A percentile compares a stretch with the other conserved stretches of the same genome.
Conservation (phyloP, 2,888 invertebrate species). For the Apamea sordens region DNA sequence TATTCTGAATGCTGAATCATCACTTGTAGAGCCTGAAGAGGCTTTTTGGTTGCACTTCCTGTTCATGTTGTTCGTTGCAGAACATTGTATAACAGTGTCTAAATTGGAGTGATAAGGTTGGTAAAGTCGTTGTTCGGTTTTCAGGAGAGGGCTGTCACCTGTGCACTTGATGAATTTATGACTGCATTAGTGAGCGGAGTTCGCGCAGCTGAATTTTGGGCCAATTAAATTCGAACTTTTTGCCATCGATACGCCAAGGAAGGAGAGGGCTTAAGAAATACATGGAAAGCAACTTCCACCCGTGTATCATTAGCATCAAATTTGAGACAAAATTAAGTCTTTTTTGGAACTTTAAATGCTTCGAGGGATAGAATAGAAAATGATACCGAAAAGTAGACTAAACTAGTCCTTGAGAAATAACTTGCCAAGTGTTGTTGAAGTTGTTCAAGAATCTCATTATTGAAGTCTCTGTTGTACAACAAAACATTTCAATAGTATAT, state of each 20-base stretch:
- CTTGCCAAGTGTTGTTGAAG: neutral
- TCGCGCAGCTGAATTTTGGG: neutral
- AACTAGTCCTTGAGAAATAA: neutral
- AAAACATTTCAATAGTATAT: conserved; percentile 13
- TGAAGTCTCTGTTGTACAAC: conserved; percentile 4
- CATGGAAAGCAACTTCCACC: neutral
- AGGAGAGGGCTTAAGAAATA: neutral
- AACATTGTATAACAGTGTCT: neutral
- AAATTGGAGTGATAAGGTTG: neutral
- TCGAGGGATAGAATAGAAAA: neutral
- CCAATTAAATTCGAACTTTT: neutral
- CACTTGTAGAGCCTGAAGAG: neutral
- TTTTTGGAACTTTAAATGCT: too few relatives aligned
- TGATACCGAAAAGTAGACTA: neutral
- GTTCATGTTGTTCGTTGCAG: neutral
- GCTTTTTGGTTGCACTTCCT: neutral
- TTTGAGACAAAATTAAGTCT: neutral
- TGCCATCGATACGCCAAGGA: neutral
- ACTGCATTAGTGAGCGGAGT: neutral
- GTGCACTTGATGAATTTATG: neutral
- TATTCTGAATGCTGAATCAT: neutral
- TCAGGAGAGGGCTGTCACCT: neutral
- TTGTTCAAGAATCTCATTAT: conserved; percentile 17
- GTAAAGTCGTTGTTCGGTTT: neutral
- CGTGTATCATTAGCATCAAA: neutral